Evolutionary conservation across 2,888 invertebrate genomes (phyloP).

Genomic region (Aromia moschata): DNA sequence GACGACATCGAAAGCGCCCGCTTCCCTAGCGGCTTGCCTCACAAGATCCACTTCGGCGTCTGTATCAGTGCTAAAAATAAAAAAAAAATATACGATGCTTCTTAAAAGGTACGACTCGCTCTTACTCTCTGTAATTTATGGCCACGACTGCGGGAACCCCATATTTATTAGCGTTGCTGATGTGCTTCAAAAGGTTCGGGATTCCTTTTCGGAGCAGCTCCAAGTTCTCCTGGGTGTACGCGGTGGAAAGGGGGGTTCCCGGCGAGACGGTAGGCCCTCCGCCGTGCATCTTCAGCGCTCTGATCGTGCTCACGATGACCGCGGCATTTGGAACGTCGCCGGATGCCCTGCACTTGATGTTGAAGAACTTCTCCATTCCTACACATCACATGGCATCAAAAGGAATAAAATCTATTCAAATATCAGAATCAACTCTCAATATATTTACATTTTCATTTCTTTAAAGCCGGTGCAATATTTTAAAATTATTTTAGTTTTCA

Average conservation of each 20-base stretch:
- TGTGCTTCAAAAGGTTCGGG: constrained; percentile 91
- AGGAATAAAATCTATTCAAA: no score
- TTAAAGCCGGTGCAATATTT: no score
- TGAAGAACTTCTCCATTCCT: constrained; percentile 97
- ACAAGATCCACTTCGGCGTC: constrained; percentile 83
- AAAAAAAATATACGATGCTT: background rate
- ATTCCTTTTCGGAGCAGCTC: constrained; percentile 86
- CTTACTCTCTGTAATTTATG: constrained; percentile 86
- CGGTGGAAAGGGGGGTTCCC: constrained; percentile 83
- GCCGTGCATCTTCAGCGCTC: constrained; percentile 99
- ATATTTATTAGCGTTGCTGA: constrained; percentile 88
- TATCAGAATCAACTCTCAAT: no score
- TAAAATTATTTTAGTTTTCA: no score
- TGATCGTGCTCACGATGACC: constrained; percentile 90
- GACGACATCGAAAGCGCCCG: constrained; percentile 89
- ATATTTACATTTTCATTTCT: no score
- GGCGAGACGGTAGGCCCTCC: constrained; percentile 91
- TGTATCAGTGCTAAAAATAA: constrained; percentile 77
- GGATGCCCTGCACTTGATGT: constrained; percentile 94
- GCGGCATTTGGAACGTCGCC: constrained; percentile 87
- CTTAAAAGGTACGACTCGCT: no score
- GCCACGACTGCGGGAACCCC: constrained; percentile 95
- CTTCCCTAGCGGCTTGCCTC: constrained; percentile 73
- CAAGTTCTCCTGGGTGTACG: constrained; percentile 88
- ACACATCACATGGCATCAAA: no score